Conservation (phyloP, 2,113 vertebrate genomes). For the Ciconia maguari region DNA sequence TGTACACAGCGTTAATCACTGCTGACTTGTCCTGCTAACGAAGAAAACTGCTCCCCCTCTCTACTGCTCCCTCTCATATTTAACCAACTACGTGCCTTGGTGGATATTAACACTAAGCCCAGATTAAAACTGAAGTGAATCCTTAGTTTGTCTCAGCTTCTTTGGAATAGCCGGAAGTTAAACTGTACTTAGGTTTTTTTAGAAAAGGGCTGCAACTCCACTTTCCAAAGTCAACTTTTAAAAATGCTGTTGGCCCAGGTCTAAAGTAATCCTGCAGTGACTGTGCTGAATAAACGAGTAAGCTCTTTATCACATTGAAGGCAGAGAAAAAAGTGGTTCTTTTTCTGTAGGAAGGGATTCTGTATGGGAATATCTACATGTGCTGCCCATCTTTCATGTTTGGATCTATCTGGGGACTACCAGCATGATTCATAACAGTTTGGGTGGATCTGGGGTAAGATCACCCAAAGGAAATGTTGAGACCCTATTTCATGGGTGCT, state of each 20-base stretch:
- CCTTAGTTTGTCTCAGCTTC: background rate
- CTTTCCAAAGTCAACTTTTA: background rate
- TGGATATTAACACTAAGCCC: background rate
- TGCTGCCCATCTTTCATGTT: background rate
- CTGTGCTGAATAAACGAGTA: background rate
- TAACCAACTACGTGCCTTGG: background rate
- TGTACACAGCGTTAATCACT: background rate
- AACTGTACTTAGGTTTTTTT: background rate
- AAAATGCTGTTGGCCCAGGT: background rate
- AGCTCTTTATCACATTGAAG: background rate
- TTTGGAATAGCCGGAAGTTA: background rate
- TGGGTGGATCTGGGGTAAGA: background rate
- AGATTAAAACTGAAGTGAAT: background rate
- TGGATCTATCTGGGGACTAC: background rate
- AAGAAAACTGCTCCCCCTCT: background rate
- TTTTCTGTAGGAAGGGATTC: background rate
- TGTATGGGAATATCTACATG: background rate
- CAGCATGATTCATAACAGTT: background rate
- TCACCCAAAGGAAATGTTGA: background rate
- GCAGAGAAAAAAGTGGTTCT: background rate
- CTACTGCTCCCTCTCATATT: background rate
- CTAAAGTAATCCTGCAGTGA: background rate
- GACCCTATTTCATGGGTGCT: background rate
- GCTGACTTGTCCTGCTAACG: background rate
- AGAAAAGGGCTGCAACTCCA: background rate